phyloP scores from a whole-genome alignment of 2,113 vertebrate genomes.

The Anolis sagrei region DNA sequence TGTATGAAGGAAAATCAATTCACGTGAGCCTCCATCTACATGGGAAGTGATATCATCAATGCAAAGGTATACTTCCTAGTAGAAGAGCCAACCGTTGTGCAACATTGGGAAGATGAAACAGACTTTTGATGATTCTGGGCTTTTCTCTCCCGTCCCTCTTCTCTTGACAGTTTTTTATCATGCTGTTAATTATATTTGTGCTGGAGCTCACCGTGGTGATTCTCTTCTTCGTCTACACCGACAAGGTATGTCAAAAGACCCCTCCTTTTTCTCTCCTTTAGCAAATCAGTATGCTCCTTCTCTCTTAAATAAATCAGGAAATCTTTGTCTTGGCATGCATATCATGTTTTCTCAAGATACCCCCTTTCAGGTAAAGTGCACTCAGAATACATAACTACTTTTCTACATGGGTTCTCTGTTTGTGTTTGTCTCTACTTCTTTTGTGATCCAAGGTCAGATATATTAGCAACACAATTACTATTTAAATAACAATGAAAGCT shows the following conservation, averaged over 20 bases:
- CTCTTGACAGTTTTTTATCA: conserved; percentile 91
- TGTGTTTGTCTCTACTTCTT: conserved; percentile 29
- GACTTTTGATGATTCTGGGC: conserved; percentile 57
- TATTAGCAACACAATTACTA: conserved; percentile 39
- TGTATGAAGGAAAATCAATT: neutral
- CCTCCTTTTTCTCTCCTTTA: conserved; percentile 55
- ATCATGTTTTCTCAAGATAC: conserved; percentile 58
- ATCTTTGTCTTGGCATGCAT: conserved; percentile 63
- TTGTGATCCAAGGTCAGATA: conserved; percentile 63
- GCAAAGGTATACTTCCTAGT: neutral
- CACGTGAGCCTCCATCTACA: neutral
- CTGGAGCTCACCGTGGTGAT: conserved; percentile 90
- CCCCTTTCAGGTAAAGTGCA: conserved; percentile 54
- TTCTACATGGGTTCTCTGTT: conserved; percentile 1
- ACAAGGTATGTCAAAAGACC: conserved; percentile 84
- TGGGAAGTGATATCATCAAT: neutral
- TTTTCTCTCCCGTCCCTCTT: conserved; percentile 53
- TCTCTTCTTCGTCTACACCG: conserved; percentile 95
- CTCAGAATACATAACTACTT: conserved; percentile 66
- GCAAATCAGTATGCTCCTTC: conserved; percentile 62
- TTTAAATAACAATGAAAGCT: conserved; percentile 13
- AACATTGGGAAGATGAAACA: conserved; percentile 48
- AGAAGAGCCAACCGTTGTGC: conserved; percentile 34
- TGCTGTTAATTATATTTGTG: conserved; percentile 93
- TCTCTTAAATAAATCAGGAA: conserved; percentile 71